These are phyloP conservation scores for Lepus americanus DNA, from an alignment of 2,113 vertebrate species.

Conservation along the genomic window DNA sequence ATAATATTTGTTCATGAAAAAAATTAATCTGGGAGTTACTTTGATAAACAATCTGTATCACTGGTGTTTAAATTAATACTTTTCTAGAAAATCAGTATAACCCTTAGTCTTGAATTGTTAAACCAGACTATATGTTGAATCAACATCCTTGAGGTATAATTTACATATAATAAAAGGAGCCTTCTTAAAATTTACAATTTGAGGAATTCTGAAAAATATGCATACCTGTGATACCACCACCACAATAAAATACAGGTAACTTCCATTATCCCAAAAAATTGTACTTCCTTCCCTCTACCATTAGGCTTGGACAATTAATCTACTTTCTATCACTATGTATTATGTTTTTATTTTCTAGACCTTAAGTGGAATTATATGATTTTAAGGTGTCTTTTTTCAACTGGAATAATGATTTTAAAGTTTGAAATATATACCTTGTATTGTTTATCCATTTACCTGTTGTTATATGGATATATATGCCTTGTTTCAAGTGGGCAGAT, in stretches of 20 bases:
- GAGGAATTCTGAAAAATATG: neutral
- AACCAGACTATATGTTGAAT: neutral
- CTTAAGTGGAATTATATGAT: neutral
- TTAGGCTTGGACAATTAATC: neutral
- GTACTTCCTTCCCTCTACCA: neutral
- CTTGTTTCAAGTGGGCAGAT: neutral
- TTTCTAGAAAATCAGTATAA: neutral
- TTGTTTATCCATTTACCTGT: neutral
- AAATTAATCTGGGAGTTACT: conserved; percentile 24
- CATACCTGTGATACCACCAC: neutral
- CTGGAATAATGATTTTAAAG: conserved; percentile 5
- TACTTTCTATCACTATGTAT: neutral
- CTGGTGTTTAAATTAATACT: conserved; percentile 31
- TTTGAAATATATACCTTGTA: neutral
- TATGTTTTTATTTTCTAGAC: neutral
- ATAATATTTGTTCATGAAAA: neutral
- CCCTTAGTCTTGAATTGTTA: neutral
- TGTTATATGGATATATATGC: neutral
- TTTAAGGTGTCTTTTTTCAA: neutral
- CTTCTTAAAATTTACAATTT: conserved; percentile 46
- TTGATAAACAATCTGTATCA: neutral
- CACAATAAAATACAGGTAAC: neutral
- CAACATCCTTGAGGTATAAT: neutral
- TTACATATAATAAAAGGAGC: neutral
- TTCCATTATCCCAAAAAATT: neutral